These are phyloP conservation scores for Cerceris ruficornis DNA, from an alignment of 2,888 invertebrate species.

Conservation along the genomic window DNA sequence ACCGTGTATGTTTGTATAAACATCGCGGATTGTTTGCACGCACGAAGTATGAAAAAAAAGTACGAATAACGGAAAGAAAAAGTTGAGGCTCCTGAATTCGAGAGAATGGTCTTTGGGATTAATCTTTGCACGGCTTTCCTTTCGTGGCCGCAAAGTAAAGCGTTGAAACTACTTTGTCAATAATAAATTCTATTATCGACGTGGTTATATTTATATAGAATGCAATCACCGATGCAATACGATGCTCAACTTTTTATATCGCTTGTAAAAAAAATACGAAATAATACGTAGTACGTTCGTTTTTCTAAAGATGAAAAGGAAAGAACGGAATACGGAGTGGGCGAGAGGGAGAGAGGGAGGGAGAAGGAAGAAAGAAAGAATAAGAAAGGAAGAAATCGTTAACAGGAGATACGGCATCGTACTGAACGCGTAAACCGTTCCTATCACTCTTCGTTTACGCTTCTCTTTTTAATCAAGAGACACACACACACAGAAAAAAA, in stretches of 20 bases:
- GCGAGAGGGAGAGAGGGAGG: too few relatives aligned
- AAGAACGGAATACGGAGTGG: conserved; percentile 17
- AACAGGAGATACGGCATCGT: conserved; percentile 56
- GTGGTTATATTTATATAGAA: conserved; percentile 70
- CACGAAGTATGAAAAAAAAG: conserved; percentile 12
- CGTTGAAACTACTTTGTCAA: conserved; percentile 60
- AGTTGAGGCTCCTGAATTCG: conserved; percentile 42
- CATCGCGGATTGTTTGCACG: conserved; percentile 30
- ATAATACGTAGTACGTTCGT: conserved; percentile 56
- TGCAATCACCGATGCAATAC: conserved; percentile 70
- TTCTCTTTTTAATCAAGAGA: conserved; percentile 52
- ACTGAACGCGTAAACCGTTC: conserved; percentile 69
- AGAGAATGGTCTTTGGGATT: conserved; percentile 54
- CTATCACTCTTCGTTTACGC: conserved; percentile 69
- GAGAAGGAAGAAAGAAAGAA: too few relatives aligned
- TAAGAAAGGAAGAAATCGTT: conserved; percentile 31
- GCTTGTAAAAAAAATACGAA: conserved; percentile 71
- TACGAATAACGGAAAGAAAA: background rate
- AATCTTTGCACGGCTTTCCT: conserved; percentile 56
- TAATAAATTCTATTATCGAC: conserved; percentile 64
- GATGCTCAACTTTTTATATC: conserved; percentile 80
- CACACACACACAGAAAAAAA: too few relatives aligned
- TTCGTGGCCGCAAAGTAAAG: conserved; percentile 54
- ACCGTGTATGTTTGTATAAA: conserved; percentile 33
- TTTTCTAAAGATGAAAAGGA: conserved; percentile 51